These are phyloP conservation scores for Scolopax mira DNA, from an alignment of 2,113 vertebrate genomes.

Conservation along the genomic window DNA sequence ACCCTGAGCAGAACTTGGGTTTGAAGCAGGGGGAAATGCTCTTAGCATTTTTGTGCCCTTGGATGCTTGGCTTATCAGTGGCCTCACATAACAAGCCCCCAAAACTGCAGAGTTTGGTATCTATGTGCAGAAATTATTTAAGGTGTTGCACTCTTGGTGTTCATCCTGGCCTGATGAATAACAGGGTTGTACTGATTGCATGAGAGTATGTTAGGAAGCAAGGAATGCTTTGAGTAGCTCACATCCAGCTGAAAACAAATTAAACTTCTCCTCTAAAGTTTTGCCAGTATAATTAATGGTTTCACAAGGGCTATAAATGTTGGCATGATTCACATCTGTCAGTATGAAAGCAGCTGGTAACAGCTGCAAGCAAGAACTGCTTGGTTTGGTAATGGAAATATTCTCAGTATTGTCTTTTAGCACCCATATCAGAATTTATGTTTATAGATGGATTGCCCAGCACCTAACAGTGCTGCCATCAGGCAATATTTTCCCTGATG, in stretches of 20 bases:
- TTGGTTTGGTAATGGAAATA: slow-evolving; percentile 29
- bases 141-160: background rate
- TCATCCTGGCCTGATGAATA: background rate
- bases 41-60: background rate
- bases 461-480: background rate
- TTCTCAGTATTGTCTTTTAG: background rate
- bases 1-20: background rate
- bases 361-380: slow-evolving; percentile 37
- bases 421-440: background rate
- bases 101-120: background rate
- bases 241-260: slow-evolving; percentile 48
- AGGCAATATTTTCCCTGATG: background rate
- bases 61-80: background rate
- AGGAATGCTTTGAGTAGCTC: slow-evolving; percentile 2
- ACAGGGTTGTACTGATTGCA: background rate
- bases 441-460: background rate
- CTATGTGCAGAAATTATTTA: background rate
- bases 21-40: background rate
- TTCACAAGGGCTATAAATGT: slow-evolving; percentile 20
- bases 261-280: slow-evolving; percentile 26
- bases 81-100: background rate
- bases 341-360: slow-evolving; percentile 48
- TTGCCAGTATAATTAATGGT: slow-evolving; percentile 53
- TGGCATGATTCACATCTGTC: slow-evolving; percentile 35
- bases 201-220: background rate